These are phyloP conservation scores for Dysdera silvatica DNA, from an alignment of 1,140 invertebrate genomes.

Conservation along the genomic window DNA sequence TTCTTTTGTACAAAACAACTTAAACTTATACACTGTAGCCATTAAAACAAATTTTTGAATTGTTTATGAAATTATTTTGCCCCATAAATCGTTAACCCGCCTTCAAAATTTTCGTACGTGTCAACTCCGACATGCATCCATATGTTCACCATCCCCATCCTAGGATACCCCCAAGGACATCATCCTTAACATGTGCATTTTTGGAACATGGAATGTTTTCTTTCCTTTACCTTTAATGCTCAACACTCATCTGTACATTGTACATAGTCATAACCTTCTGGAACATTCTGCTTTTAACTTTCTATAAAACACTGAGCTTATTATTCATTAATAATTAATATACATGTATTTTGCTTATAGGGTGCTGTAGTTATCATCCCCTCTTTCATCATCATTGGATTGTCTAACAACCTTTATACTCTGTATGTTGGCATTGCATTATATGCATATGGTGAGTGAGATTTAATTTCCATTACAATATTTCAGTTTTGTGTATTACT, in stretches of 20 bases:
- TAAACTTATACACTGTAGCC: too few species aligned
- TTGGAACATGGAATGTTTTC: background rate
- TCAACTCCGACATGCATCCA: too few species aligned
- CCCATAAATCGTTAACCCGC: too few species aligned
- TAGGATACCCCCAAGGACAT: too few species aligned
- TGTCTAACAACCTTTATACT: conserved; percentile 51
- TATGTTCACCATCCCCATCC: too few species aligned
- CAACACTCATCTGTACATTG: background rate
- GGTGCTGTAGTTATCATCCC: conserved; percentile 81
- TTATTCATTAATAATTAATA: conserved; percentile 9
- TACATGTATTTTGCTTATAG: conserved; percentile 44
- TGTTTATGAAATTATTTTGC: too few species aligned
- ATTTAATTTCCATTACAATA: background rate
- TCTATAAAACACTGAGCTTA: background rate
- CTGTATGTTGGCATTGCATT: conserved; percentile 76
- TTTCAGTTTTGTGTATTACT: background rate
- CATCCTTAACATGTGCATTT: too few species aligned
- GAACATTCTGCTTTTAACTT: background rate
- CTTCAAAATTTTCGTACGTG: too few species aligned
- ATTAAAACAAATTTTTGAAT: too few species aligned
- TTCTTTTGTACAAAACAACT: too few species aligned
- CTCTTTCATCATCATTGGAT: conserved; percentile 76
- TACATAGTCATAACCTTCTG: background rate
- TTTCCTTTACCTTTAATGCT: background rate
- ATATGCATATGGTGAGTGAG: conserved; percentile 80